Conservation (phyloP, 2,888 invertebrate species). For the Oligia strigilis region DNA sequence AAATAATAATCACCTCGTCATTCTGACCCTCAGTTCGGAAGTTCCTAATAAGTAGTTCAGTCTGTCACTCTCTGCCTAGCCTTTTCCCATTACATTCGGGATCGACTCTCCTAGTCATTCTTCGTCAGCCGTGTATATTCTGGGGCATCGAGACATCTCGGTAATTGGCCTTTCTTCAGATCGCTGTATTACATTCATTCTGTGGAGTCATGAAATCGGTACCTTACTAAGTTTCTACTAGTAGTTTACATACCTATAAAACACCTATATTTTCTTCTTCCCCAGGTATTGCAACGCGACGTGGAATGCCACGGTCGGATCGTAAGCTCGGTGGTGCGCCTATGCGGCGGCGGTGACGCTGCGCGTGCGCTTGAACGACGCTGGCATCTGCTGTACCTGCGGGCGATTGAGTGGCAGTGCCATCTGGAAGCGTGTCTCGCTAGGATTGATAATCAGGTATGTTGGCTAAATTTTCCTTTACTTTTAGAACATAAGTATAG, state of each 20-base stretch:
- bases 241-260: slow-evolving; percentile 16
- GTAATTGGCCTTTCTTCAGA: not conserved
- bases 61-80: not conserved
- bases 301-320: slow-evolving; percentile 97
- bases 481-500: not conserved
- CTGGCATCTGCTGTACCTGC: slow-evolving; percentile 97
- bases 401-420: slow-evolving; percentile 98
- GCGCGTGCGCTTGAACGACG: slow-evolving; percentile 95
- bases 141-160: not conserved
- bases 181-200: not conserved
- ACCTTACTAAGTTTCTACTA: slow-evolving; percentile 4
- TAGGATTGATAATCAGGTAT: slow-evolving; percentile 91
- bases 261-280: slow-evolving; percentile 65
- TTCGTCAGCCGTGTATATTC: not conserved
- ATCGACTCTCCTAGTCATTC: not conserved
- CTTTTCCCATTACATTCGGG: not conserved
- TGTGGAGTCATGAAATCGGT: not conserved
- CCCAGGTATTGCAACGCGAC: slow-evolving; percentile 97
- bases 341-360: slow-evolving; percentile 92
- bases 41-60: not conserved
- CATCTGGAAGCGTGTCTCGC: slow-evolving; percentile 95
- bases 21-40: not conserved
- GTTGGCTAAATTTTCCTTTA: not conserved
- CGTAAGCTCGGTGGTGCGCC: slow-evolving; percentile 94
- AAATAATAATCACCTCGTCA: not conserved